Percentiles rank a stretch among this genome's conserved stretches.
phyloP scores from a whole-genome alignment of 23 tunicate genomes.

The Diplosoma virens region DNA sequence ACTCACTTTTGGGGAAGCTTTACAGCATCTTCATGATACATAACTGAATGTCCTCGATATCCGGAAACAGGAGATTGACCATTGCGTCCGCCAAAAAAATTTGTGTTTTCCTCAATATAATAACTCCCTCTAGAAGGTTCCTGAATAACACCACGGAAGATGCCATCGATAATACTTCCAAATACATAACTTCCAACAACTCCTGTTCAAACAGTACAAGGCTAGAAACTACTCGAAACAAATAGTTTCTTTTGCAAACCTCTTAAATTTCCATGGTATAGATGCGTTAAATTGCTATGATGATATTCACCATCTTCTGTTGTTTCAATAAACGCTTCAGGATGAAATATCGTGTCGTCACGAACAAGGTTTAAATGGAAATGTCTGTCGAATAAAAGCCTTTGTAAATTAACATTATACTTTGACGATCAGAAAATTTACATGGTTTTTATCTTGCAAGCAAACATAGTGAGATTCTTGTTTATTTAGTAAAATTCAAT shows the following conservation, averaged over 20 bases:
- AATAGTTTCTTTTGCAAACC: constrained; percentile 17
- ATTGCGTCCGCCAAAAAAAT: constrained; percentile 42
- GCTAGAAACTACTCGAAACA: not conserved
- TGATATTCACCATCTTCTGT: constrained; percentile 24
- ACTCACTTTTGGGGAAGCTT: constrained; percentile 43
- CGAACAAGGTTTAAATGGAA: constrained; percentile 54
- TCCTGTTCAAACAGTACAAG: constrained; percentile 30
- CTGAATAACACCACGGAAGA: constrained; percentile 72
- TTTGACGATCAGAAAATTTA: too few species aligned
- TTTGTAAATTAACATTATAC: too few species aligned
- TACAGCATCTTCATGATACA: constrained; percentile 80
- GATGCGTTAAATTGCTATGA: constrained; percentile 40
- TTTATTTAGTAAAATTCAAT: too few species aligned
- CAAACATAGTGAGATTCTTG: too few species aligned
- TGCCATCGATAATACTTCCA: constrained; percentile 81
- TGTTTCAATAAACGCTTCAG: constrained; percentile 46
- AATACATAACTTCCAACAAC: constrained; percentile 45
- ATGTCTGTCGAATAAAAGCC: constrained; percentile 35
- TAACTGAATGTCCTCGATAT: constrained; percentile 74
- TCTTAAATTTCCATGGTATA: constrained; percentile 63
- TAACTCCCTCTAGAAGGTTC: constrained; percentile 65
- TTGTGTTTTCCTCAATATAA: constrained; percentile 65
- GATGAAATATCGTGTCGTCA: constrained; percentile 67
- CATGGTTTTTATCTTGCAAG: too few species aligned
- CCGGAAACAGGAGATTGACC: constrained; percentile 46